These are phyloP conservation scores for Poecilus cupreus DNA, from an alignment of 2,888 invertebrate genomes.

Conservation along the genomic window DNA sequence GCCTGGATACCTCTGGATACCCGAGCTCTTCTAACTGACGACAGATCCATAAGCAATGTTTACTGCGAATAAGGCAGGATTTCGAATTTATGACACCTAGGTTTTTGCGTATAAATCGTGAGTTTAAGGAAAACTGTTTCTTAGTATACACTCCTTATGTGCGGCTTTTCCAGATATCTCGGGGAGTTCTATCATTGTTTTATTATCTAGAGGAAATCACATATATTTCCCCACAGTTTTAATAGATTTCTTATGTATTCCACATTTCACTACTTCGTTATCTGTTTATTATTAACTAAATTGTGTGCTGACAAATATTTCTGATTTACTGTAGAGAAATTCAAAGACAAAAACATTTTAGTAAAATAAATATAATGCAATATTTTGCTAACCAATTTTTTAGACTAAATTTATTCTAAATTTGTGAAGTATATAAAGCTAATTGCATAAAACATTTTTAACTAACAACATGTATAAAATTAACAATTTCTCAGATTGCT, in stretches of 20 bases:
- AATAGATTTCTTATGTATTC: constrained; percentile 10
- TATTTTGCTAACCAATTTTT: too few relatives aligned
- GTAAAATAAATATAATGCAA: too few relatives aligned
- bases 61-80: constrained; percentile 63
- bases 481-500: too few relatives aligned
- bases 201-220: constrained; percentile 20
- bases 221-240: constrained; percentile 11
- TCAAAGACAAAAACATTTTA: too few relatives aligned
- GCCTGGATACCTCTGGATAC: constrained; percentile 19
- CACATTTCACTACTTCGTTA: too few relatives aligned
- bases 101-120: constrained; percentile 55
- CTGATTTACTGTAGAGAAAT: too few relatives aligned
- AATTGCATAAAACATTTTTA: too few relatives aligned
- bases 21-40: constrained; percentile 49
- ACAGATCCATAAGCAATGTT: constrained; percentile 63
- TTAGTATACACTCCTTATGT: constrained; percentile 38
- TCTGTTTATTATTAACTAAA: too few relatives aligned
- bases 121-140: constrained; percentile 54
- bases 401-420: too few relatives aligned
- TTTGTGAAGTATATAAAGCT: too few relatives aligned
- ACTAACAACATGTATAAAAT: too few relatives aligned
- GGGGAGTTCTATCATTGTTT: constrained; percentile 21
- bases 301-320: too few relatives aligned
- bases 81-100: constrained; percentile 53
- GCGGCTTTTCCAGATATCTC: constrained; percentile 25